Base-by-base conservation (phyloP, 2,113 vertebrate genomes). In the Coracopsis vasa region DNA sequence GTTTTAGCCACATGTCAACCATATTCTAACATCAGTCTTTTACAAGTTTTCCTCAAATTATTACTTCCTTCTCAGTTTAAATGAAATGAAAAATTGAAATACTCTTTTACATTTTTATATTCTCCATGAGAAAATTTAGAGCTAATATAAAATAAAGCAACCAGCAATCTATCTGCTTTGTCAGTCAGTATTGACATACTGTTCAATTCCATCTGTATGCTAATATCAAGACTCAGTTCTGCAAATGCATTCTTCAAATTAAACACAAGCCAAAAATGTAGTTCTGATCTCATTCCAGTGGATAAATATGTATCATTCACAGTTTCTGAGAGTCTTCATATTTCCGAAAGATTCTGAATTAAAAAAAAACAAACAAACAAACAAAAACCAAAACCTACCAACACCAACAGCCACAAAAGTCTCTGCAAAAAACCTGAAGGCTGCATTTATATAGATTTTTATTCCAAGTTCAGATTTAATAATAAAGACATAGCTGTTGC, bases 21-120 rank as follows among this genome's bases (percentile, higher is more conserved):
- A 96, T 74, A 88, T 70, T 50, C 31, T 93, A 96, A 94, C 81
- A 41, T 21, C 48, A 92, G 60, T 47, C 35, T 93, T 95, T 95
- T 97, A 97, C 97, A 98, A 94, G 82, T 97, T 97, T 97, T 94
- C 61, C 71, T 92, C 44, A 84, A 95, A 97, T 97, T 97, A 97
- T 95, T 97, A 85, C 86, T 96, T 98, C 96, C 74, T 96, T 96
- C 81, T 96, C 65, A 81, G 48, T 96, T 97, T 97, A 97, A 98
- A 98, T 96, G 64, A 95, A 94, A 97, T 95, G 58, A 89, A 97
- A 98, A 97, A 98, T 96, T 97, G 96, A 97, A 98, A 97, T 92
- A 66, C 83, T 94, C 70, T 91, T 97, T 97, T 97, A 97, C 77
- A 90, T 97, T 97, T 97, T 97, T 92, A 96, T 96, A 87, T 90